Percentiles rank a stretch among this genome's conserved stretches.
Evolutionary conservation across 2,797 vertebrate genomes (phyloP).

Genomic region (Jordanella pulchra): DNA sequence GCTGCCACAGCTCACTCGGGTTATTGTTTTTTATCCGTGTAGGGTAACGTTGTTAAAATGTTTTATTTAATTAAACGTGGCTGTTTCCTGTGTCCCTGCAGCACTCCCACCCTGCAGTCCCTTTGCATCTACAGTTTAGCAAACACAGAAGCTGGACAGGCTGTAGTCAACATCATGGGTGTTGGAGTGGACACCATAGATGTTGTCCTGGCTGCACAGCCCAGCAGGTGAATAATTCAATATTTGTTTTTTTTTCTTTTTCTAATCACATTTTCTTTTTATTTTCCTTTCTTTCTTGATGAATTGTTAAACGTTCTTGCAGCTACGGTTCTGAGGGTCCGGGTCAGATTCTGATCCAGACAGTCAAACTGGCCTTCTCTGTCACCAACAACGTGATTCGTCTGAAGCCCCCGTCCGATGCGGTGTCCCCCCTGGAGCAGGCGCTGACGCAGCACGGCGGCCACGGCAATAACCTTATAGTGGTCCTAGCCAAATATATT

Average conservation of each 20-base stretch:
- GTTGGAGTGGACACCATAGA: slow-evolving; percentile 97
- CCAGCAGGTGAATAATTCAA: slow-evolving; percentile 83
- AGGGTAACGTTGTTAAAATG: not conserved
- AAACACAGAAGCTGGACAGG: slow-evolving; percentile 96
- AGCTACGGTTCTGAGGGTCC: slow-evolving; percentile 91
- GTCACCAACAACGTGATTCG: slow-evolving; percentile 97
- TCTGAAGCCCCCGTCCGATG: slow-evolving; percentile 89
- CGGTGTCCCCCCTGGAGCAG: slow-evolving; percentile 92
- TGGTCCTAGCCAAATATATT: slow-evolving; percentile 96
- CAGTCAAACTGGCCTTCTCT: slow-evolving; percentile 94
- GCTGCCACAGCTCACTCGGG: not conserved
- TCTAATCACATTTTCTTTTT: not conserved
- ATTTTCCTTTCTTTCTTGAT: not conserved
- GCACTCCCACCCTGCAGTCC: slow-evolving; percentile 89
- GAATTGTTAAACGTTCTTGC: slow-evolving; percentile 4
- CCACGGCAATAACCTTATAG: slow-evolving; percentile 94
- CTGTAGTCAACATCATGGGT: slow-evolving; percentile 96
- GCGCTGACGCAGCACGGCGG: slow-evolving; percentile 95
- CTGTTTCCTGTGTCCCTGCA: slow-evolving; percentile 43
- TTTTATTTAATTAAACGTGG: not conserved
- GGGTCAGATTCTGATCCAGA: slow-evolving; percentile 95
- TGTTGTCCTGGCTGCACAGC: slow-evolving; percentile 90
- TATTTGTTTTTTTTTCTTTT: not conserved
- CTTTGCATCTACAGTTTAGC: slow-evolving; percentile 96
- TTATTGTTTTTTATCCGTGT: too few species aligned